Percentiles rank a stretch among this genome's conserved stretches.
These are phyloP conservation scores for Scartelaos histophorus DNA, from an alignment of 2,113 vertebrate genomes.

Conservation along the genomic window DNA sequence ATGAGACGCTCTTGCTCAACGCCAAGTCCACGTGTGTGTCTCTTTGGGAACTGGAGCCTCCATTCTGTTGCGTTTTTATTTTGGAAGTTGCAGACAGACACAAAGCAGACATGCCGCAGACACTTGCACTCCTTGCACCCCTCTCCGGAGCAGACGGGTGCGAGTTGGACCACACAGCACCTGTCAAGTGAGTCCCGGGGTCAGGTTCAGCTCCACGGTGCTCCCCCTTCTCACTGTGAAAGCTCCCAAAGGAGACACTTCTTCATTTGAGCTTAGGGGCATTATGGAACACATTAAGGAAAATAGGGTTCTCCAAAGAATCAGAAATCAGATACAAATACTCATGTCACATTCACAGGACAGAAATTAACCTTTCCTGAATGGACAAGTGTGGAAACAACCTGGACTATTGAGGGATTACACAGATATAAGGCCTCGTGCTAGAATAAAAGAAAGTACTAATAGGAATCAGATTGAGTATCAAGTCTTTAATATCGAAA, in stretches of 20 bases:
- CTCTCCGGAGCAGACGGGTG: conserved; percentile 59
- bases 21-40: background rate
- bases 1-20: background rate
- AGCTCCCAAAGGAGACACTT: conserved; percentile 24
- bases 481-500: too few species aligned
- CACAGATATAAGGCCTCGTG: too few species aligned
- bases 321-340: too few species aligned
- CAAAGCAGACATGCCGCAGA: conserved; percentile 67
- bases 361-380: too few species aligned
- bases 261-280: background rate
- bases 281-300: background rate
- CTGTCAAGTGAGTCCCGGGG: conserved; percentile 63
- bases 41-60: conserved; percentile 9
- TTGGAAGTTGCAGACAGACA: conserved; percentile 62
- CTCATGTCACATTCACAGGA: too few species aligned
- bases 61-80: conserved; percentile 32
- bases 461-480: too few species aligned
- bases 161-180: conserved; percentile 54
- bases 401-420: too few species aligned
- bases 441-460: too few species aligned
- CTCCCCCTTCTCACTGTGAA: conserved; percentile 27
- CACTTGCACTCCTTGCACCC: conserved; percentile 56
- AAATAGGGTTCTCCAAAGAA: too few species aligned
- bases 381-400: too few species aligned
- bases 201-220: conserved; percentile 55